Conservation (phyloP, 2,888 invertebrate genomes). For the Cataglyphis rosenhaueri region DNA sequence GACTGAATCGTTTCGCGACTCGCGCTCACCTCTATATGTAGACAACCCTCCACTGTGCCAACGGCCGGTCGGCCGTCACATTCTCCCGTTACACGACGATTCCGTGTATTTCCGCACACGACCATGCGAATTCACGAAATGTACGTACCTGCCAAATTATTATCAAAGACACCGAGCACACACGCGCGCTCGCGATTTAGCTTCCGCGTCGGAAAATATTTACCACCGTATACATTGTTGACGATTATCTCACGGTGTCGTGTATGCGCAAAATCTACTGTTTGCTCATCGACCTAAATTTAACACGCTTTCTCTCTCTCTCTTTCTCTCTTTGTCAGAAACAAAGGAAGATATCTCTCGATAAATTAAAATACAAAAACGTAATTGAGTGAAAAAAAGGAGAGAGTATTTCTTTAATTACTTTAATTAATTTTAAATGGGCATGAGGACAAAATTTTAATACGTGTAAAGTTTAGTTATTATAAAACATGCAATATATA, state of each 20-base stretch:
- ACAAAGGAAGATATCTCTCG: background rate
- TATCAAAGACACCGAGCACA: constrained; percentile 9
- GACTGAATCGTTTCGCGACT: constrained; percentile 79
- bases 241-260: background rate
- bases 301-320: background rate
- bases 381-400: background rate
- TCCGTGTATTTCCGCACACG: constrained; percentile 10
- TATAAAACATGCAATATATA: background rate
- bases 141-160: constrained; percentile 62
- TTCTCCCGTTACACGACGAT: constrained; percentile 67
- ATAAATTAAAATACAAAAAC: background rate
- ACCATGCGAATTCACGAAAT: background rate
- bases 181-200: background rate
- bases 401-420: background rate
- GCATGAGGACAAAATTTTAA: background rate
- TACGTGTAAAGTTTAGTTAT: background rate
- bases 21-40: constrained; percentile 80
- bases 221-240: background rate
- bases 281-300: background rate
- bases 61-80: constrained; percentile 58
- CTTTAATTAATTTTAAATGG: background rate
- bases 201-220: constrained; percentile 25
- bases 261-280: background rate
- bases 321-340: background rate
- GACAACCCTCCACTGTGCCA: constrained; percentile 75